phyloP scores from a whole-genome alignment of 1,140 invertebrate species.

The Drosophila prosaltans region DNA sequence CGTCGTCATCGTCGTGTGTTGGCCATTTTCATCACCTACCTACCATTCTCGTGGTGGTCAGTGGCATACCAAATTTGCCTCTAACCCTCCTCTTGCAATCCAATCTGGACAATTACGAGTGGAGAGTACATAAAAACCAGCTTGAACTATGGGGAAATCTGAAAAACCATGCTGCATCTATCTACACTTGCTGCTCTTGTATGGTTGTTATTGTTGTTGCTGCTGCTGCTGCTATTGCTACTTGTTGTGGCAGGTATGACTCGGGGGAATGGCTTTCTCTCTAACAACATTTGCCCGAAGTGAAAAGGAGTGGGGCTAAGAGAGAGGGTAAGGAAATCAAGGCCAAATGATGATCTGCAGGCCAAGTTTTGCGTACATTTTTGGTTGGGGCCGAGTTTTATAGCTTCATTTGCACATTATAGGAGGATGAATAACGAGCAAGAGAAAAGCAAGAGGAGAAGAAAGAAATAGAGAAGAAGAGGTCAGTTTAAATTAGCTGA shows the following conservation, averaged over 20 bases:
- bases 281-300: slow-evolving; percentile 3
- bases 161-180: slow-evolving; percentile 54
- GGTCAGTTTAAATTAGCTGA: neutral
- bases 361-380: slow-evolving; percentile 61
- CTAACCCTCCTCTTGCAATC: neutral
- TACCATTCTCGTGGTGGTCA: neutral
- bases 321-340: neutral
- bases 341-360: slow-evolving; percentile 46
- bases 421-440: slow-evolving; percentile 11
- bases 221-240: slow-evolving; percentile 52
- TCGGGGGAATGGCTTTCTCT: slow-evolving; percentile 73
- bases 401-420: slow-evolving; percentile 66
- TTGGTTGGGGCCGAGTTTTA: slow-evolving; percentile 71
- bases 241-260: slow-evolving; percentile 27
- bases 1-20: slow-evolving; percentile 1
- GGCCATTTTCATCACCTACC: slow-evolving; percentile 14
- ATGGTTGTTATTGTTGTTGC: slow-evolving; percentile 45
- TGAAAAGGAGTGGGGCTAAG: neutral
- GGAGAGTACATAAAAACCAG: slow-evolving; percentile 5
- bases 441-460: slow-evolving; percentile 8
- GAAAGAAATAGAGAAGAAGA: neutral
- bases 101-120: slow-evolving; percentile 18
- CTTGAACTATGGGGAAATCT: slow-evolving; percentile 67
- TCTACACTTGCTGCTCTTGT: slow-evolving; percentile 30
- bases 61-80: neutral